Base-by-base conservation (phyloP, 2,797 vertebrate species). In the Toxotes lorentzi region DNA sequence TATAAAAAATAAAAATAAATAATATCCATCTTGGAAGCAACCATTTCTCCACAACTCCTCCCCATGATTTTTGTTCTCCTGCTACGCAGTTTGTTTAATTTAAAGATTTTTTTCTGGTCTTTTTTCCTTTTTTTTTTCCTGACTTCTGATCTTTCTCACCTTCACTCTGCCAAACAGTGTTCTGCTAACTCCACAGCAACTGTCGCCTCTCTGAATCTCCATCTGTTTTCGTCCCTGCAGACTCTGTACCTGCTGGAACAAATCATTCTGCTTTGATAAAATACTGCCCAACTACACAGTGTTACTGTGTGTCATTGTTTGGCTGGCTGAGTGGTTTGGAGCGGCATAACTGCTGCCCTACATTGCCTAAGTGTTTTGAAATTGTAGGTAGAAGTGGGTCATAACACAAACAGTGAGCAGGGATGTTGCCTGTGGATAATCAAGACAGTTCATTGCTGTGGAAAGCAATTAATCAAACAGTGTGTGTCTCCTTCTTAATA, bases 371-470 rank as follows among this genome's bases (percentile, higher is more conserved):
- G 73, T 86, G 89, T 87, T 91, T 89, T 80, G 88, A 90, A 91
- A 88, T 76, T 79, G 79, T 73, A 90, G 65, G 84, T 82, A 83
- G 85, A 93, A 91, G 79, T 93, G 87, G 92, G 91, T 93, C 91
- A 90, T 27, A 87, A 86, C 79, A 85, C 76, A 79, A 89, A 84
- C 83, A 84, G 79, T 24, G n/a, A 84, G 76, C 71, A 30, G 76
- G 69, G 64, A 86, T 0, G 30, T 47, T 57, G 86, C 77, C 85
- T 72, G 80, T 77, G 74, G 64, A 86, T 87, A 86, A 86, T 86
- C 77, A 76, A 90, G 82, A 75, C 64, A 47, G 45, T 73, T 70
- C 54, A 73, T 79, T 76, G 74, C 68, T 47, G 35, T 81, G 70
- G 63, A 82, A 65, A 85, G 70, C 77, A 73, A 88, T 76, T 85